A percentile compares a stretch with the other conserved stretches of the same genome.
phyloP scores from a whole-genome alignment of 30 jellyfish, hydroid and myxozoan genomes.

The Aurelia coerulea region DNA sequence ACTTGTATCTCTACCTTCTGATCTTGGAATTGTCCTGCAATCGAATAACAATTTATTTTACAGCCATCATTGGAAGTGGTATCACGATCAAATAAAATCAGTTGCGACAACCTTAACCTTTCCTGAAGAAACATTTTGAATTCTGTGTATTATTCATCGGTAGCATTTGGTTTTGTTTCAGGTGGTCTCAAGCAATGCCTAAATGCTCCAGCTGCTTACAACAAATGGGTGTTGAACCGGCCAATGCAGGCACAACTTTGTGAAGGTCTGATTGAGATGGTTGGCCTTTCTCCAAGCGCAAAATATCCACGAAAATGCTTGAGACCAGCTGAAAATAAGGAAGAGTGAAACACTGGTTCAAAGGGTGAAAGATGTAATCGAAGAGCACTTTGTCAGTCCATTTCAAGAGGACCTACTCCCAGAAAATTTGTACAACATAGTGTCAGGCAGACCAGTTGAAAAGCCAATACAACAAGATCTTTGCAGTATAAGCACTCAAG shows the following conservation, averaged over 20 bases:
- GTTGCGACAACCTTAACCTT: no score
- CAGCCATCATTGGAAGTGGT: no score
- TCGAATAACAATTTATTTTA: no score
- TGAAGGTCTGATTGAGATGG: conserved; percentile 32
- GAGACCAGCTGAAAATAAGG: conserved; percentile 15
- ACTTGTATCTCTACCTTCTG: no score
- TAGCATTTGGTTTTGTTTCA: neutral
- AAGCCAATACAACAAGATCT: conserved; percentile 4
- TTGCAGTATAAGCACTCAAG: conserved; percentile 12
- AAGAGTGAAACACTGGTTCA: conserved; percentile 26
- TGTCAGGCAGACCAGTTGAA: conserved; percentile 39
- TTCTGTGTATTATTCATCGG: no score
- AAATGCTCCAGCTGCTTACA: conserved; percentile 11
- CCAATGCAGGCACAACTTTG: conserved; percentile 32
- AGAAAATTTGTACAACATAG: conserved; percentile 34
- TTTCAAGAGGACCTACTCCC: neutral
- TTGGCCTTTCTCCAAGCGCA: neutral
- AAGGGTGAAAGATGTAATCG: neutral
- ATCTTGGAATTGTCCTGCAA: no score
- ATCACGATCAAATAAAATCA: no score
- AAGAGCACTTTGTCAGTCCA: conserved; percentile 32
- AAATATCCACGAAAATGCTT: conserved; percentile 27
- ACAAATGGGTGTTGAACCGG: conserved; percentile 57
- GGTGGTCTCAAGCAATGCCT: conserved; percentile 44
- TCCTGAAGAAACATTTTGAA: no score